phyloP scores from a whole-genome alignment of 2,797 vertebrate species.

The Rachycentron canadum region DNA sequence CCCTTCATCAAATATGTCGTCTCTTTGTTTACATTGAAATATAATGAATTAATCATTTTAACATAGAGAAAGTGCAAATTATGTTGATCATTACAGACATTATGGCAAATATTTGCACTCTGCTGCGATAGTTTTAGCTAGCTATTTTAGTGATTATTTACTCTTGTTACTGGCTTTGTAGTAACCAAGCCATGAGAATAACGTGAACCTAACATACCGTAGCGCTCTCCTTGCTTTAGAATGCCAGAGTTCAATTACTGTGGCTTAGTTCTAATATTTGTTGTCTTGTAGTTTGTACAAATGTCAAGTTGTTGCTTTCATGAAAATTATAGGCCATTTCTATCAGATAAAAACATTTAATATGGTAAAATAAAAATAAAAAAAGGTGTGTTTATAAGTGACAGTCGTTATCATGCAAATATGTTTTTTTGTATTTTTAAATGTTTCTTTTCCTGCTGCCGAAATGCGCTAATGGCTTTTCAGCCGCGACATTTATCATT shows the following conservation, averaged over 20 bases:
- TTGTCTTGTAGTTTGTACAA: neutral
- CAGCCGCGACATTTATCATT: slow-evolving; percentile 34
- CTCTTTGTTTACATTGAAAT: neutral
- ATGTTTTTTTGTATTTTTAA: slow-evolving; percentile 2
- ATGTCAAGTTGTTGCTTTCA: neutral
- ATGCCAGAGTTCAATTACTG: no score
- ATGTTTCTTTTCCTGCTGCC: neutral
- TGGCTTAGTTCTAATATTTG: neutral
- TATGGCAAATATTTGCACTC: neutral
- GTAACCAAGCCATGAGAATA: no score
- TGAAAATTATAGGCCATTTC: neutral
- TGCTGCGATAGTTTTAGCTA: neutral
- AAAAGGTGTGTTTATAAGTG: no score
- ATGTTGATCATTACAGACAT: neutral
- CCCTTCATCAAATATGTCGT: neutral
- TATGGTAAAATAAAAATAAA: neutral
- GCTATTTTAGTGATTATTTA: neutral
- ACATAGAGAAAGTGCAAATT: neutral
- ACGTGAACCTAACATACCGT: no score
- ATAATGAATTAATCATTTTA: neutral
- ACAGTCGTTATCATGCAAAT: neutral
- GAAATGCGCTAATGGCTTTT: slow-evolving; percentile 2
- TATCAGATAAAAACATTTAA: neutral
- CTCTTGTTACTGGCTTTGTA: neutral
- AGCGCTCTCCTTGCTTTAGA: no score